Evolutionary conservation across 2,888 invertebrate genomes (phyloP), one percentile per base, ranked within the genome.

Genomic region (Drosophila neotestacea): DNA sequence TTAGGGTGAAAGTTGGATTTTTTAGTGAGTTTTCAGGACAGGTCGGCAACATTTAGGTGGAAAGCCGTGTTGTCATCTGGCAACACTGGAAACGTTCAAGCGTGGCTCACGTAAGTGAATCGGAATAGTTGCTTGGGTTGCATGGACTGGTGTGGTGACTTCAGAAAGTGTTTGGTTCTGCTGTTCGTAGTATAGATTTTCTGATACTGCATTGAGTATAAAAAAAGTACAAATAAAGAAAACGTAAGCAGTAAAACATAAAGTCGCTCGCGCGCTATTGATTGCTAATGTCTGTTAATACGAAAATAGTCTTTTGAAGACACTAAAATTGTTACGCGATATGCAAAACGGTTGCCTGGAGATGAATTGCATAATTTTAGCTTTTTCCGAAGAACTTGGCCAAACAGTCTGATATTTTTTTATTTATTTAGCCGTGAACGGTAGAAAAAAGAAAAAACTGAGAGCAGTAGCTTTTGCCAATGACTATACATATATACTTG

Each of bases 151-250:
- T 74, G 74, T 75, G 62, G 71, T 78, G 55, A 52, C 64, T 71
- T 62, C 38, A 56, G 65, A 73, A 73, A 39, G 64, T 64, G 51
- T 64, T 39, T 56, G 42, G 58, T 58, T 70, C 54, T 65, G 55
- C 61, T 79, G 66, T 70, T 69, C 58, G 70, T 74, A 79, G 77
- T 79, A 68, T 77, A 77, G 77, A 70, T 79, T 77, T 79, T 77
- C 30, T 67, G 67, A 44, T 50, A 56, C 48, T 76, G 61, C 56
- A 54, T 38, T 60, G 36, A 50, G 51, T 73, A 46, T 55, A 51
- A 59, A 73, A 73, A 52, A 73, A 54, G 28, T 51, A 34, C 39
- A 42, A 22, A 50, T 36, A 27, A 51, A 56, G 52, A 62, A 76
- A 51, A 44, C 52, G 70, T 73, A 62, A 70, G 59, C 62, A 44